Base-by-base conservation (phyloP, 1,140 invertebrate genomes). In the Temnothorax longispinosus region DNA sequence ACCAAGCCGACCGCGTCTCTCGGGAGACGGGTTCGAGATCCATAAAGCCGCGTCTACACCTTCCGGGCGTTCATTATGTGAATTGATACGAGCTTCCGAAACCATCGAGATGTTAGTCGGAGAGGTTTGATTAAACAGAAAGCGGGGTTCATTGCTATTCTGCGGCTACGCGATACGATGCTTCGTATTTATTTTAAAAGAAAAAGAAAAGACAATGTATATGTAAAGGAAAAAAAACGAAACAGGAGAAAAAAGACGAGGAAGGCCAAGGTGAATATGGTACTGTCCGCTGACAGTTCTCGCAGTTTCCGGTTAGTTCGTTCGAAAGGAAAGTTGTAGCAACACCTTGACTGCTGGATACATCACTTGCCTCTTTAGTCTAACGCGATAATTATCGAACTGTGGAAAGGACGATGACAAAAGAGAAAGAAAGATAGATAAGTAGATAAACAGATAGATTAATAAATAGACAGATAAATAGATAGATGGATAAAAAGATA, bases 61-160 rank as follows among this genome's bases (percentile, higher is more conserved):
- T 84, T 62, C 75, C 67, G 86, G 85, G 74, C 58, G 67, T 64
- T 85, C 88, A 76, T 90, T 90, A 85, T 76, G 80, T 85, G 87
- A 88, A 90, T 90, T 90, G 89, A 87, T 87, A 84, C 75, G 58
- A 56, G 81, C 50, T 82, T 89, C 41, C 77, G 15, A 82, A 86
- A 82, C 76, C 67, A 41, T 71, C 54, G 65, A n/a, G 32, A 60
- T 27, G 41, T 84, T 69, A 52, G 35, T 52, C 77, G 50, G 62
- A 32, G 62, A 60, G 52, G 88, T 87, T 67, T 87, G 88, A 90
- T 90, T 88, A 90, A 90, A 90, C 84, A 60, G 27, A n/a, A 58
- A 38, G 82, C 58, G 18, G 41, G 35, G 44, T 41, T 47, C 11
- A 38, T 47, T 54, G 27, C 21, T 67, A 67, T 47, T 54, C 27